Conservation (phyloP, 2,888 invertebrate species). For the Steinernema carpocapsae region DNA sequence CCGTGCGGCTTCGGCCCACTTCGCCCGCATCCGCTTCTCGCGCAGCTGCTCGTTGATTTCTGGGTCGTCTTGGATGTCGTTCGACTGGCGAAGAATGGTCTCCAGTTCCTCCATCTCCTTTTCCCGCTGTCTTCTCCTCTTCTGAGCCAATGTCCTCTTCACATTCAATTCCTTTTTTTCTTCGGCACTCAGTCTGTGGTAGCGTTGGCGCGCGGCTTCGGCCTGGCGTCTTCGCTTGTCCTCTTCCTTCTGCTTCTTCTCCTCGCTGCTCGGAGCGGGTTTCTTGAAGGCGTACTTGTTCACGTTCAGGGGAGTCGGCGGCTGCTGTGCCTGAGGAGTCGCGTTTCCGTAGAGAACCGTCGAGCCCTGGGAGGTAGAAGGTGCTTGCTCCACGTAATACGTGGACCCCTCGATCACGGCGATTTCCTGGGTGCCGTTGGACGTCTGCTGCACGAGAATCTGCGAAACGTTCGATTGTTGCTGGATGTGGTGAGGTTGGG, state of each 20-base stretch:
- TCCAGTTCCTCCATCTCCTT: slow-evolving; percentile 67
- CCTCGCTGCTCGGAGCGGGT: not conserved
- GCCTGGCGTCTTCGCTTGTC: slow-evolving; percentile 27
- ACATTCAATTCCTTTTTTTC: slow-evolving; percentile 66
- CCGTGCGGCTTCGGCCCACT: slow-evolving; percentile 68
- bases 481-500: not conserved
- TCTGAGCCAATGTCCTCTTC: slow-evolving; percentile 66
- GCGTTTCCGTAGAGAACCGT: slow-evolving; percentile 3
- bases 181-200: slow-evolving; percentile 63
- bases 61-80: slow-evolving; percentile 67
- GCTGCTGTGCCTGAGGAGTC: not conserved
- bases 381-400: slow-evolving; percentile 13
- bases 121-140: slow-evolving; percentile 67
- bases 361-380: slow-evolving; percentile 22
- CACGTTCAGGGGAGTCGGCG: not conserved
- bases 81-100: slow-evolving; percentile 61
- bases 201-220: slow-evolving; percentile 46
- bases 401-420: slow-evolving; percentile 20
- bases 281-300: slow-evolving; percentile 24
- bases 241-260: slow-evolving; percentile 26
- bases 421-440: slow-evolving; percentile 14
- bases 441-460: slow-evolving; percentile 17
- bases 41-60: slow-evolving; percentile 66
- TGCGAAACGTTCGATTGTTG: slow-evolving; percentile 13
- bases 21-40: slow-evolving; percentile 66